Evolutionary conservation across 1,140 invertebrate genomes (phyloP).

Genomic region (Hirudo medicinalis): DNA sequence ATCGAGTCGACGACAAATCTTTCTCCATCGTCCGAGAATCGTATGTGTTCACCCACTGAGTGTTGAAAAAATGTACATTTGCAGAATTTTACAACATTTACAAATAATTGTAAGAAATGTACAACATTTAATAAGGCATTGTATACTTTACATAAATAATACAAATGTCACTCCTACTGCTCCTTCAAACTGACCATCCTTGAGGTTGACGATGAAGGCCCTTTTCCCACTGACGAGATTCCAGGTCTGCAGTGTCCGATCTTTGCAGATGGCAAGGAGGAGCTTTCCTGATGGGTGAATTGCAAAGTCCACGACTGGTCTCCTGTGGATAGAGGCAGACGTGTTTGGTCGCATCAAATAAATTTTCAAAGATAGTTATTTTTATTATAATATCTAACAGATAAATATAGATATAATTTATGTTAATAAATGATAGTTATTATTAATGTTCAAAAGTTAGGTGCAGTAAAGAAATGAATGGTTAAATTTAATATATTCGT

Average conservation of each 20-base stretch:
- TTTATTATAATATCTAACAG: too few species aligned
- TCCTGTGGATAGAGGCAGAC: conserved; percentile 26
- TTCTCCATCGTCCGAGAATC: conserved; percentile 51
- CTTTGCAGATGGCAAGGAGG: conserved; percentile 67
- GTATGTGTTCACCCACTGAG: conserved; percentile 36
- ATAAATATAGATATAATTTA: too few species aligned
- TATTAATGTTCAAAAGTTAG: too few species aligned
- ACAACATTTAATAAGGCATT: too few species aligned
- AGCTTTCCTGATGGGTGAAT: conserved; percentile 78
- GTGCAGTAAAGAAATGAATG: too few species aligned
- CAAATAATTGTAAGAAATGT: too few species aligned
- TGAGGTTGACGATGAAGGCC: conserved; percentile 73
- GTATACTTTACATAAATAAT: too few species aligned
- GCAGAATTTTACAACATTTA: background rate
- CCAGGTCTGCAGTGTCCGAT: conserved; percentile 75
- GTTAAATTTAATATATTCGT: too few species aligned
- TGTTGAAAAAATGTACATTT: conserved; percentile 7
- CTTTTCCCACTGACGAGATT: conserved; percentile 77
- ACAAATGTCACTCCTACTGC: too few species aligned
- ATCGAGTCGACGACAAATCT: conserved; percentile 59
- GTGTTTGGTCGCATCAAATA: background rate
- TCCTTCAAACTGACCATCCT: conserved; percentile 31
- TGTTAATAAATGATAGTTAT: too few species aligned
- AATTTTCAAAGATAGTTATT: background rate
- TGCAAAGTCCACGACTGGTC: conserved; percentile 34